Conservation (phyloP, 1,140 invertebrate species). For the Aleiodes sp. region DNA sequence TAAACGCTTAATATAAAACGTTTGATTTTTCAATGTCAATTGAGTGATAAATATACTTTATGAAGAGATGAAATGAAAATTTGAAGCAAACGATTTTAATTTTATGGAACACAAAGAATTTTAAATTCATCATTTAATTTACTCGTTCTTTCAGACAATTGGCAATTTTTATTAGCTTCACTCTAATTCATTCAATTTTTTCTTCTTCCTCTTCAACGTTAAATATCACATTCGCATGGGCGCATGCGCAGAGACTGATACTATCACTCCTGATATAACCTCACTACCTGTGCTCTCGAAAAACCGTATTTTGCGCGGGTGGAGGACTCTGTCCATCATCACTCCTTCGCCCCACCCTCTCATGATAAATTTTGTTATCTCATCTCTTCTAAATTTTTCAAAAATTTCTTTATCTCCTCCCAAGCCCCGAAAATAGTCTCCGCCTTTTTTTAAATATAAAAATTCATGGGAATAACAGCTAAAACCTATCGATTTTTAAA, state of each 20-base stretch:
- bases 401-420: too few relatives aligned
- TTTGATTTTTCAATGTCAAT: too few relatives aligned
- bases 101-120: too few relatives aligned
- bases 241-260: not conserved
- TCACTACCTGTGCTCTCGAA: not conserved
- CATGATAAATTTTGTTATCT: not conserved
- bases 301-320: not conserved
- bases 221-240: not conserved
- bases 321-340: slow-evolving; percentile 8
- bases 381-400: not conserved
- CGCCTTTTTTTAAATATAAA: too few relatives aligned
- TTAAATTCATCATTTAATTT: too few relatives aligned
- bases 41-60: too few relatives aligned
- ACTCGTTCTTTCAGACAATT: too few relatives aligned
- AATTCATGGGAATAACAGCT: not conserved
- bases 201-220: not conserved
- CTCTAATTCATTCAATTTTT: not conserved
- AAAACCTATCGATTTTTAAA: not conserved
- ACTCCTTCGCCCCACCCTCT: not conserved
- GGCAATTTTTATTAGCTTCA: too few relatives aligned
- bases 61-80: too few relatives aligned
- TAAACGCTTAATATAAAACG: too few relatives aligned
- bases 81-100: too few relatives aligned
- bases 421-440: not conserved
- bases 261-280: not conserved